Base-by-base conservation (phyloP, 2,888 invertebrate genomes). In the Sisyra terminalis region DNA sequence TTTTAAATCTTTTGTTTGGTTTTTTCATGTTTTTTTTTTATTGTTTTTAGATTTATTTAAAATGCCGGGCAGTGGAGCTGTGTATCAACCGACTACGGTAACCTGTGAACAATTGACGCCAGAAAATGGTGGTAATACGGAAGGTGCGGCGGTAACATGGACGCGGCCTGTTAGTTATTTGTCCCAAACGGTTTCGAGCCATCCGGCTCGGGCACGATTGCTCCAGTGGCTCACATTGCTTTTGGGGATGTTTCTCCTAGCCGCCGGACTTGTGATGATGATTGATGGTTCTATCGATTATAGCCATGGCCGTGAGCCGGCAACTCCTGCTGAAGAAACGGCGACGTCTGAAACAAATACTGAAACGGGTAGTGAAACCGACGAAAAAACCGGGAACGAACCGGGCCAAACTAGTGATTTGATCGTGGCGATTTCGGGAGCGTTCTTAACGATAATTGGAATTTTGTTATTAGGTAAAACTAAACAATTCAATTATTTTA, bases 1-100 rank as follows among this genome's bases (percentile, higher is more conserved):
- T 30, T 31, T 31, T 31, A 4, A 31, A 31, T 31, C 4, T n/a
- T 31, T 6, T 31, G 31, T 31, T 31, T n/a, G n/a, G n/a, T n/a
- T n/a, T n/a, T n/a, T n/a, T n/a, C n/a, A n/a, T n/a, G n/a, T 31
- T 31, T 31, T 11, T 11, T 29, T 29, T 29, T 29, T 29, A 29
- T 29, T 29, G 8, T 29, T 29, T 8, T 29, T 8, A n/a, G n/a
- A 13, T 8, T 13, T 14, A n/a, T 45, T n/a, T 14, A 70, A 61
- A 58, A 78, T 78, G 78, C 76, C 78, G 50, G 69, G 73, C 44
- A 66, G 64, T 48, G 75, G 76, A 57, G 78, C 80, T 46, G 81
- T 82, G 39, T 82, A 82, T 63, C 81, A 81, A 59, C 81, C 82
- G 11, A 82, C 82, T 47, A 82, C 82, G 50, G 79, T 80, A 49